Percentiles rank a stretch among this genome's conserved stretches.
These are phyloP conservation scores for Nemapogon koenigi DNA, from an alignment of 2,888 invertebrate genomes.

Conservation along the genomic window DNA sequence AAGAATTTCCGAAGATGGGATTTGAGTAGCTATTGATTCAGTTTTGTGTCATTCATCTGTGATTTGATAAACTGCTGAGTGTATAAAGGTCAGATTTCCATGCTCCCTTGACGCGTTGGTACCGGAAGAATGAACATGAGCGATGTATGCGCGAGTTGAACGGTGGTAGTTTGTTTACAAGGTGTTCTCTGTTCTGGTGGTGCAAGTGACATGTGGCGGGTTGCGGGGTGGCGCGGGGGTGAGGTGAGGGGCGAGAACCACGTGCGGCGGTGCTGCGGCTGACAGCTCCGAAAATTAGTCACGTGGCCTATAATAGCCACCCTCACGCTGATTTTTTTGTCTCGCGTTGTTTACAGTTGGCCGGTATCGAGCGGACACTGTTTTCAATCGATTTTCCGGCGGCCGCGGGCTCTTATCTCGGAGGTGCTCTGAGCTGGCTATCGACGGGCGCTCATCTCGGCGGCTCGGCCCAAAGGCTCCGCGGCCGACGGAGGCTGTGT, in stretches of 20 bases:
- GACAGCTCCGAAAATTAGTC: conserved; percentile 63
- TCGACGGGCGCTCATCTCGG: conserved; percentile 35
- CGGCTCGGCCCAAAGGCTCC: conserved; percentile 21
- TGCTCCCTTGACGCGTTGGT: too few relatives aligned
- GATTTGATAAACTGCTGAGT: too few relatives aligned
- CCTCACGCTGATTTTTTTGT: conserved; percentile 39
- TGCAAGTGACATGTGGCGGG: conserved; percentile 14
- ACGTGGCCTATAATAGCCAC: conserved; percentile 54
- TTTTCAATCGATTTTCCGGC: conserved; percentile 50
- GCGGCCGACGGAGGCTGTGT: conserved; percentile 19
- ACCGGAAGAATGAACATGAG: too few relatives aligned
- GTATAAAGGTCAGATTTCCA: too few relatives aligned
- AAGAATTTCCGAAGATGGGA: too few relatives aligned
- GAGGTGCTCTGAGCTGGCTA: conserved; percentile 39
- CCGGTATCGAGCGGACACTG: conserved; percentile 57
- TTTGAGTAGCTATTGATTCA: too few relatives aligned
- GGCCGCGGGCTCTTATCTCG: conserved; percentile 25
- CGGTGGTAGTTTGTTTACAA: too few relatives aligned
- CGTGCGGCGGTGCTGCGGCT: conserved; percentile 44
- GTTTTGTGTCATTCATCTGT: too few relatives aligned
- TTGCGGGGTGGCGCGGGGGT: conserved; percentile 17
- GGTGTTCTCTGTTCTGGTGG: too few relatives aligned
- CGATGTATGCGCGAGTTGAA: too few relatives aligned
- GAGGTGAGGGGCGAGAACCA: conserved; percentile 16
- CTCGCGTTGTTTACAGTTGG: conserved; percentile 55